These are phyloP conservation scores for Lepidostoma basale DNA, from an alignment of 1,140 invertebrate genomes.

Conservation along the genomic window DNA sequence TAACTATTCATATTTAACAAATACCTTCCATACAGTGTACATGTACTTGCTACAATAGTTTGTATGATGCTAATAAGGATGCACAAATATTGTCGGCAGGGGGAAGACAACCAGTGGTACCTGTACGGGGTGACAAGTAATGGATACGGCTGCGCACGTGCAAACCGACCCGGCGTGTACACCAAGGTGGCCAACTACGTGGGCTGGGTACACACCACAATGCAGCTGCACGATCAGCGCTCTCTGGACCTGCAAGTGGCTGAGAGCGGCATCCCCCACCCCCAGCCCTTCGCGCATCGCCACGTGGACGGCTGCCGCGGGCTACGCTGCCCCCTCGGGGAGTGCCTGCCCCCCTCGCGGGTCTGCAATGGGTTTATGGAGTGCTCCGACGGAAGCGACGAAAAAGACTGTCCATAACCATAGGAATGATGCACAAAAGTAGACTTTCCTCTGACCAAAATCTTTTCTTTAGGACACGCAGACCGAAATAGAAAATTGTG, in stretches of 20 bases:
- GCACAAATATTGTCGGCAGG: slow-evolving; percentile 50
- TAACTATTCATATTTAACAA: no score
- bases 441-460: no score
- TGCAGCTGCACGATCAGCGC: slow-evolving; percentile 47
- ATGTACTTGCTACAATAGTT: no score
- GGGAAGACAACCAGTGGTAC: slow-evolving; percentile 65
- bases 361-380: slow-evolving; percentile 79
- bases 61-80: not conserved
- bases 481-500: no score
- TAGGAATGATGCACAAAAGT: no score
- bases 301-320: slow-evolving; percentile 65
- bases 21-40: no score
- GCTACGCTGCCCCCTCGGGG: slow-evolving; percentile 75
- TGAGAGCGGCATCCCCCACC: slow-evolving; percentile 33
- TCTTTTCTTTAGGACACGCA: no score
- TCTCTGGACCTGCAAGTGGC: slow-evolving; percentile 38
- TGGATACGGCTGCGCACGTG: slow-evolving; percentile 85
- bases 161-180: slow-evolving; percentile 85
- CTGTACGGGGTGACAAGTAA: slow-evolving; percentile 81
- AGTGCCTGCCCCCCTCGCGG: slow-evolving; percentile 72
- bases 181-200: slow-evolving; percentile 83
- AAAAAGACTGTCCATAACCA: slow-evolving; percentile 60
- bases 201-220: slow-evolving; percentile 73
- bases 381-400: slow-evolving; percentile 77
- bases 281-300: no score